phyloP scores from a whole-genome alignment of 2,888 invertebrate species.

The Leptopilina myrica region DNA sequence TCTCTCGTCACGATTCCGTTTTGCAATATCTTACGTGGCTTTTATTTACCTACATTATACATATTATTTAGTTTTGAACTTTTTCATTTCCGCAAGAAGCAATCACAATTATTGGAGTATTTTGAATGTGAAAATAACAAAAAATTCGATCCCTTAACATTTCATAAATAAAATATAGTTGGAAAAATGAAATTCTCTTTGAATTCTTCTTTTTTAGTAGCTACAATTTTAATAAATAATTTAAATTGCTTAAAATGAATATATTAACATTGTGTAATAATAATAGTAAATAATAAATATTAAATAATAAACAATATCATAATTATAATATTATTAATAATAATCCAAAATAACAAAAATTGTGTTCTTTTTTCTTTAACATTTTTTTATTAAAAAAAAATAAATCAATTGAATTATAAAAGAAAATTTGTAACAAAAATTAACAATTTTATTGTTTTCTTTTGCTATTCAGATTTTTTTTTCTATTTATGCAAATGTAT shows the following conservation, averaged over 20 bases:
- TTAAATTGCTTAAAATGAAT: too few relatives aligned
- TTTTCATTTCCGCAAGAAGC: constrained; percentile 2
- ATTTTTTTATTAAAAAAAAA: background rate
- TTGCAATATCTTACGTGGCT: background rate
- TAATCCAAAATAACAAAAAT: too few relatives aligned
- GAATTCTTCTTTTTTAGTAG: too few relatives aligned
- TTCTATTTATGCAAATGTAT: constrained; percentile 23
- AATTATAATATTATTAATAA: too few relatives aligned
- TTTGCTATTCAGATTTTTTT: background rate
- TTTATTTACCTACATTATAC: constrained; percentile 6
- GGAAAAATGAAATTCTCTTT: too few relatives aligned
- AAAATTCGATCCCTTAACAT: background rate
- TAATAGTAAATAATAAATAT: too few relatives aligned
- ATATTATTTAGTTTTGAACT: constrained; percentile 1
- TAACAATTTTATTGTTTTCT: background rate
- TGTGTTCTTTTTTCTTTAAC: too few relatives aligned
- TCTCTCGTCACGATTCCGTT: constrained; percentile 7
- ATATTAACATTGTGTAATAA: too few relatives aligned
- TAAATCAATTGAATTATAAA: background rate
- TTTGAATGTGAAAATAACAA: background rate
- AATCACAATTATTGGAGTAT: constrained; percentile 21
- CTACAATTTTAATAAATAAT: too few relatives aligned
- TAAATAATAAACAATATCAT: too few relatives aligned
- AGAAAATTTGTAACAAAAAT: background rate
- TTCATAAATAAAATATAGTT: background rate